These are phyloP conservation scores for Drosophila diplacantha DNA, from an alignment of 2,888 invertebrate genomes.

Conservation along the genomic window DNA sequence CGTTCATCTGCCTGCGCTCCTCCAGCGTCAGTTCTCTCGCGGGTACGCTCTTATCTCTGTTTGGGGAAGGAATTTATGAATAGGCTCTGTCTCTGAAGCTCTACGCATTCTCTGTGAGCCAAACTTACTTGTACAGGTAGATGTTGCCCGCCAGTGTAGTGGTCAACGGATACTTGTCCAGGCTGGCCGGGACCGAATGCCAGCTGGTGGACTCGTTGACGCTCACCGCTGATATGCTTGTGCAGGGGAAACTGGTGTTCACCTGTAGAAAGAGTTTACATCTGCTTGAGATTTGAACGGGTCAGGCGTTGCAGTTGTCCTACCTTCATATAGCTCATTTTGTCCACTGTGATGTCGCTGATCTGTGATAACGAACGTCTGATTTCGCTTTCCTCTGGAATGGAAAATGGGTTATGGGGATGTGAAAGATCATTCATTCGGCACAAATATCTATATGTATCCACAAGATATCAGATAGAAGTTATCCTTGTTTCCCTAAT, in stretches of 20 bases:
- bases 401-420: neutral
- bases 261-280: slow-evolving; percentile 49
- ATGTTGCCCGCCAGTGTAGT: slow-evolving; percentile 82
- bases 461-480: neutral
- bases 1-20: slow-evolving; percentile 81
- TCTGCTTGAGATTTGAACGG: neutral
- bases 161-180: slow-evolving; percentile 80
- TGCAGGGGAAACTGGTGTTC: slow-evolving; percentile 81
- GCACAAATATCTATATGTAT: neutral
- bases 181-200: slow-evolving; percentile 79
- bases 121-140: slow-evolving; percentile 83
- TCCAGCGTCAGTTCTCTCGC: slow-evolving; percentile 81
- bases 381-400: slow-evolving; percentile 78
- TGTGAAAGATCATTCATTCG: neutral
- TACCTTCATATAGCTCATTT: slow-evolving; percentile 82
- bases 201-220: slow-evolving; percentile 82
- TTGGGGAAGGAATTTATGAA: neutral
- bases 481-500: neutral
- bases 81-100: neutral
- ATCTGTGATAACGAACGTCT: slow-evolving; percentile 78
- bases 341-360: slow-evolving; percentile 81
- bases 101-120: neutral
- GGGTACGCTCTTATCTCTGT: slow-evolving; percentile 82
- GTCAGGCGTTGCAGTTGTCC: neutral
- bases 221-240: slow-evolving; percentile 80